Percentiles rank a stretch among this genome's conserved stretches.
Conservation (phyloP, 2,888 invertebrate genomes). For the Stenodera caucasica region DNA sequence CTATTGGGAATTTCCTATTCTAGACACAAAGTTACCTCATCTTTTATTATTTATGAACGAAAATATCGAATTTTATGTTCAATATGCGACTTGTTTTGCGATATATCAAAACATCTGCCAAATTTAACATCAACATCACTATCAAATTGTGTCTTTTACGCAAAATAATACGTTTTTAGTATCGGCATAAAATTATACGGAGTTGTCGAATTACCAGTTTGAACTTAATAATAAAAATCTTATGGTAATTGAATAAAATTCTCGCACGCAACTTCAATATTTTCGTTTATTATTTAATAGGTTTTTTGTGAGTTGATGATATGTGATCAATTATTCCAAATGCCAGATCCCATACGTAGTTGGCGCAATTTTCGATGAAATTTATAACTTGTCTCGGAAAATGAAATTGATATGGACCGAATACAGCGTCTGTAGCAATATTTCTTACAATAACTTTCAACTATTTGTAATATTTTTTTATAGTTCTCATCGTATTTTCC, state of each 20-base stretch:
- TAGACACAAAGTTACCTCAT: constrained; percentile 5
- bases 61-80: constrained; percentile 3
- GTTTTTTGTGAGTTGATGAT: background rate
- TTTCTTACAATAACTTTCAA: too few species aligned
- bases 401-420: background rate
- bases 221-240: background rate
- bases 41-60: constrained; percentile 11
- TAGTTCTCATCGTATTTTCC: too few species aligned
- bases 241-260: background rate
- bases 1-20: constrained; percentile 14
- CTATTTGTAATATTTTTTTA: too few species aligned
- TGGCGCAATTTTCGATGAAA: background rate
- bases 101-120: background rate
- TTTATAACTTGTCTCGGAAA: background rate
- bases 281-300: too few species aligned
- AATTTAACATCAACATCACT: background rate
- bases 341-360: background rate
- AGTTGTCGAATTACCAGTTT: background rate
- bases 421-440: background rate
- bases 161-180: background rate
- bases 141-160: background rate
- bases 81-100: background rate
- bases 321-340: background rate
- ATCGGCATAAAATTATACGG: background rate
- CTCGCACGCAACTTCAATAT: background rate